Evolutionary conservation across 1,140 invertebrate genomes (phyloP).

Genomic region (Scylla paramamosain): DNA sequence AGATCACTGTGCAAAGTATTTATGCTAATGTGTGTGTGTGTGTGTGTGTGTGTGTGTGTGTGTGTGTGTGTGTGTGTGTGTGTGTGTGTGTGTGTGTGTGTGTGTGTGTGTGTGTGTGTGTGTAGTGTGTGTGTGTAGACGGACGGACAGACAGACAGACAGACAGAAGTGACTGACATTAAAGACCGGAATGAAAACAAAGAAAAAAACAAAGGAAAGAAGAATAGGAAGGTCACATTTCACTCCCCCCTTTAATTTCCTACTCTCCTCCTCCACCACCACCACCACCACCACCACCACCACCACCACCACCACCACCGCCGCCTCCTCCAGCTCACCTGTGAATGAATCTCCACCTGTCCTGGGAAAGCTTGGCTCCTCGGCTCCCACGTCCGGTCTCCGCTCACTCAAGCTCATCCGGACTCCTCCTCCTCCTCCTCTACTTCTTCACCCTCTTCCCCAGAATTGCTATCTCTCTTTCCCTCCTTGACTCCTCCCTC

Average conservation of each 20-base stretch:
- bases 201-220: not conserved
- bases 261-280: not conserved
- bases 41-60: slow-evolving; percentile 26
- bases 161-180: not conserved
- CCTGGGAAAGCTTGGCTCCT: slow-evolving; percentile 63
- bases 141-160: too few species aligned
- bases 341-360: slow-evolving; percentile 70
- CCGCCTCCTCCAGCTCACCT: slow-evolving; percentile 43
- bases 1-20: slow-evolving; percentile 3
- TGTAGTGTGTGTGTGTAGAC: not conserved
- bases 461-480: not conserved
- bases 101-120: slow-evolving; percentile 28
- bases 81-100: slow-evolving; percentile 42
- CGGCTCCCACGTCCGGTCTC: slow-evolving; percentile 60
- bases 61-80: slow-evolving; percentile 38
- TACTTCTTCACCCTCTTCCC: slow-evolving; percentile 6
- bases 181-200: not conserved
- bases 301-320: not conserved
- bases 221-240: slow-evolving; percentile 5
- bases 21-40: slow-evolving; percentile 18
- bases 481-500: not conserved
- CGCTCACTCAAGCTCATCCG: slow-evolving; percentile 51
- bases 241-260: not conserved
- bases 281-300: not conserved
- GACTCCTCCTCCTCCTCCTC: not conserved